Base-by-base conservation (phyloP, 2,113 vertebrate genomes). In the Alligator mississippiensis region DNA sequence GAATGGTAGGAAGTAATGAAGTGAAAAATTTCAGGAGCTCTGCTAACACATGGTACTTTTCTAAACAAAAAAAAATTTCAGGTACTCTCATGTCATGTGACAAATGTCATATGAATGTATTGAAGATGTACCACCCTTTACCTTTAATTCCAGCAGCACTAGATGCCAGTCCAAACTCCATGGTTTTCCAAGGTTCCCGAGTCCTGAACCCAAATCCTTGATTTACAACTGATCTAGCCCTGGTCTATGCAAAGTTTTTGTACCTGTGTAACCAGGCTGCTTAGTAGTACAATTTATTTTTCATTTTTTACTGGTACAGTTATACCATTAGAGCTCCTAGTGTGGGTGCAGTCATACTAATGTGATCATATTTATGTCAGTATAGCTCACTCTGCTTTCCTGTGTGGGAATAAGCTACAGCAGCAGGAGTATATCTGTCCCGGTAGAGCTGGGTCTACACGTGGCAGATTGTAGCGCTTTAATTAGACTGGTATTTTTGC, bases 91-190 rank as follows among this genome's bases (percentile, higher is more conserved):
- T 22, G 11, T 21, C 19, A 19, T 38, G 55, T 59, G 57, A 28
- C 3, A 25, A 0, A 11, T 3, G 18, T 59, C 68, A 77, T 4
- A 30, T 3, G 6, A 5, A 9, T 18, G 13, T 21, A 25, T 13
- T 68, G 47, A 47, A 47, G 47, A 47, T 47, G 47, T 47, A 47
- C 47, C 47, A 47, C 47, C 47, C 47, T 47, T 47, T 47, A 47
- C 47, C 38, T 47, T 47, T 60, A n/a, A 60, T n/a, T 8, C n/a
- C n/a, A 34, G 19, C 58, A 10, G 30, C 58, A 78, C n/a, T 57
- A 9, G 22, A 16, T 17, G 34, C 30, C 30, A 59, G 24, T 21
- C 19, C n/a, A 59, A 4, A 70, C 18, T n/a, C 68, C 30, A 17
- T 22, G 68, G 30, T 55, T n/a, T 59, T 59, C 30, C 57, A n/a